Conservation (phyloP, 2,888 invertebrate species). For the Acronicta leporina region DNA sequence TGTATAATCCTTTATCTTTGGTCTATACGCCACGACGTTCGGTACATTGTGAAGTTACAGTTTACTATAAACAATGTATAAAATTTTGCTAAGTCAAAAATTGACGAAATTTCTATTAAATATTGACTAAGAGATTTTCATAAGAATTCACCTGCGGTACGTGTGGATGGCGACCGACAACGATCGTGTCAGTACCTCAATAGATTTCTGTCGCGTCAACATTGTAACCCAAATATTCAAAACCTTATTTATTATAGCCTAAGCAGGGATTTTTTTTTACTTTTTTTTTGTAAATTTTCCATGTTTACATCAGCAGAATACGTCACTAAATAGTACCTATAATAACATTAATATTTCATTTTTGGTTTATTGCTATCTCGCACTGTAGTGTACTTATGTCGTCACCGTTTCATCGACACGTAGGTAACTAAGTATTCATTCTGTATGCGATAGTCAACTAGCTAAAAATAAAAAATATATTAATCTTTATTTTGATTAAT, state of each 20-base stretch:
- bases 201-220: conserved; percentile 80
- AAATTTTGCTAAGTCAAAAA: conserved; percentile 89
- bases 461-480: conserved; percentile 89
- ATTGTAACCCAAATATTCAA: conserved; percentile 82
- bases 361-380: conserved; percentile 89
- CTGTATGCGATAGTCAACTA: conserved; percentile 86
- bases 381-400: conserved; percentile 74
- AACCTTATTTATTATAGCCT: conserved; percentile 84
- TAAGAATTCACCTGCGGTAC: conserved; percentile 87
- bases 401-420: conserved; percentile 65
- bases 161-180: conserved; percentile 68
- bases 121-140: conserved; percentile 89
- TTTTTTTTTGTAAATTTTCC: conserved; percentile 83
- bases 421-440: conserved; percentile 79
- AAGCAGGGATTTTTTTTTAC: conserved; percentile 86
- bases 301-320: conserved; percentile 87
- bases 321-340: conserved; percentile 86
- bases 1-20: conserved; percentile 87
- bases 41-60: conserved; percentile 82
- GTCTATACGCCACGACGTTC: conserved; percentile 85
- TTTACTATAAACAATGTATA: conserved; percentile 87
- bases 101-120: conserved; percentile 87
- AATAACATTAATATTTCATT: conserved; percentile 86
- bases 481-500: conserved; percentile 85
- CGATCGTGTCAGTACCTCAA: conserved; percentile 76